Evolutionary conservation across 2,113 vertebrate genomes (phyloP).

Genomic region (Notiomystis cincta): DNA sequence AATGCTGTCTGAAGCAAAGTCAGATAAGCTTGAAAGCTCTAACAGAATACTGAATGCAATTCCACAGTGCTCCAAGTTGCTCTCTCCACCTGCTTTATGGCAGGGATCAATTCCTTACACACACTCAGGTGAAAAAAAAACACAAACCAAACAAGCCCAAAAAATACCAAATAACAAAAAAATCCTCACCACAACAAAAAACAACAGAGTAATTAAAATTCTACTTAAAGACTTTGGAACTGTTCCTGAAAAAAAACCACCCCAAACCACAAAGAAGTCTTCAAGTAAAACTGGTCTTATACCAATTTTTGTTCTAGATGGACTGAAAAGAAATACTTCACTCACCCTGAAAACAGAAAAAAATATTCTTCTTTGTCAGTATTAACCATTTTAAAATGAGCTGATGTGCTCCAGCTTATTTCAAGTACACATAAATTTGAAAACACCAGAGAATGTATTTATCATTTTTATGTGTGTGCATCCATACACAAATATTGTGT

Average conservation of each 20-base stretch:
- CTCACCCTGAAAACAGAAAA: background rate
- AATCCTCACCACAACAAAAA: background rate
- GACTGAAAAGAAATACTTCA: background rate
- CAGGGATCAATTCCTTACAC: background rate
- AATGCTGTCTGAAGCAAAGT: background rate
- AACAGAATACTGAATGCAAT: background rate
- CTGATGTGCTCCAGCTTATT: background rate
- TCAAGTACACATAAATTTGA: background rate
- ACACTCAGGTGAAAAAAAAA: background rate
- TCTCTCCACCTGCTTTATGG: background rate
- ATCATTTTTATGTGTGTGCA: background rate
- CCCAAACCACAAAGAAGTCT: background rate
- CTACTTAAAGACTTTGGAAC: background rate
- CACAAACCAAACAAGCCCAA: background rate
- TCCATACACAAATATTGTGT: background rate
- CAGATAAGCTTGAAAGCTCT: background rate
- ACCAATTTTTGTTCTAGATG: background rate
- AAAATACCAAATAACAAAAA: background rate
- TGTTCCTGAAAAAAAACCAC: background rate
- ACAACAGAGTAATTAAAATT: background rate
- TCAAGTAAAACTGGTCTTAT: background rate
- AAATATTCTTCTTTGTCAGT: background rate
- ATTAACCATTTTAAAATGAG: background rate
- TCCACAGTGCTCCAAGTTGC: background rate
- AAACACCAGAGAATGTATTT: background rate